Base-by-base conservation (phyloP, 2,888 invertebrate genomes). In the Pseudeuparius sepicola region DNA sequence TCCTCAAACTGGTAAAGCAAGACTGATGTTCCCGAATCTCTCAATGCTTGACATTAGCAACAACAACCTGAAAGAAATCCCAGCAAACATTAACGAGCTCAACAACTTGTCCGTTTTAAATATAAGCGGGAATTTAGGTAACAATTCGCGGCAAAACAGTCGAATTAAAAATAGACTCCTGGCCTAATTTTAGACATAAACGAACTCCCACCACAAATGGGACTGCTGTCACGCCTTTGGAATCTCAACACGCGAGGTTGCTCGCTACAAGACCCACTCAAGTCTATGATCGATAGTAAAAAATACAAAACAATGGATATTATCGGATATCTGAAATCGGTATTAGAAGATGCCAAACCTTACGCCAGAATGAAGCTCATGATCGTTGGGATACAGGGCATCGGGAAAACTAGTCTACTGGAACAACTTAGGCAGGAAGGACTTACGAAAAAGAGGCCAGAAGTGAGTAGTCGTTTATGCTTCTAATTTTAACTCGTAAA, bases 361-460 rank as follows among this genome's bases (percentile, higher is more conserved):
- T 97, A 97, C 61, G 84, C 92, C 1, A 70, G 92, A 35, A 86
- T 98, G 85, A 94, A 96, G 60, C 68, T 98, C 11, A 92, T 92
- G 90, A 79, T 96, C 30, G 94, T 94, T 1, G 94, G 96, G 0
- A 76, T 87, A 2, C 90, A 93, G 63, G 78, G 78, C 4, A 77
- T 77, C 42, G 75, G 75, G 11, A 98, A 98, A 63, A 97, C 97
- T 0, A 90, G 93, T 31, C 64, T 97, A 3, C 64, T 96, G 17
- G 86, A 92, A 50, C 82, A 88, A 47, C 62, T 97, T 14, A 65
- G 93, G 3, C 86, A 86, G 48, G 93, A 93, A 55, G 90, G 92
- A 0, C 75, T 75, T 4, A 72, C 79, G 3, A 65, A 81, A 51
- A 73, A 82, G 59, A 74, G 80, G 55, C 75, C 77, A 0, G 75